Percentiles rank a stretch among this genome's conserved stretches.
Conservation (phyloP, 2,113 vertebrate genomes). For the Anthoscopus minutus region DNA sequence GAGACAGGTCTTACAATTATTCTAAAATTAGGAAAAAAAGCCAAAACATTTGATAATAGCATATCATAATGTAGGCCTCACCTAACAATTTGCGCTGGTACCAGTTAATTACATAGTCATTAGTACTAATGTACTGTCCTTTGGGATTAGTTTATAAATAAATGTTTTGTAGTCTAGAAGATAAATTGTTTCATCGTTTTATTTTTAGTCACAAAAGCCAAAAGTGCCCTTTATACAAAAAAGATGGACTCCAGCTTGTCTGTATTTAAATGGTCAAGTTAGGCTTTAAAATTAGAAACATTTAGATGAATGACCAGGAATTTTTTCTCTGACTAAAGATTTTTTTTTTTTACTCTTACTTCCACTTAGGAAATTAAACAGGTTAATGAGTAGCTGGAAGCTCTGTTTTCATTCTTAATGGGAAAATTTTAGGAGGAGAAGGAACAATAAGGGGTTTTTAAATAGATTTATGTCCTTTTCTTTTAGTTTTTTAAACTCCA, state of each 20-base stretch:
- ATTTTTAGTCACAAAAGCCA: background rate
- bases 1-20: background rate
- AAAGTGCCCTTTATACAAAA: background rate
- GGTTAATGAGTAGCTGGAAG: background rate
- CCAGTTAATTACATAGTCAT: background rate
- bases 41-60: background rate
- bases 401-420: background rate
- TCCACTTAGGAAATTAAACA: background rate
- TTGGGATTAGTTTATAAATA: background rate
- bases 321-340: background rate
- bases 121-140: background rate
- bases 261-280: background rate
- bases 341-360: background rate
- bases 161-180: background rate
- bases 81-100: background rate
- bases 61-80: background rate
- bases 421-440: background rate
- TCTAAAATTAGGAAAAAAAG: background rate
- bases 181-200: constrained; percentile 18
- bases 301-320: background rate
- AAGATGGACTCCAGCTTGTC: background rate
- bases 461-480: background rate
- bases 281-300: background rate
- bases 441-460: rapidly evolving
- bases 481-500: background rate